Percentiles rank a stretch among this genome's conserved stretches.
These are phyloP conservation scores for Melanotaenia trifasciata DNA, from an alignment of 2,797 vertebrate genomes.

Conservation along the genomic window DNA sequence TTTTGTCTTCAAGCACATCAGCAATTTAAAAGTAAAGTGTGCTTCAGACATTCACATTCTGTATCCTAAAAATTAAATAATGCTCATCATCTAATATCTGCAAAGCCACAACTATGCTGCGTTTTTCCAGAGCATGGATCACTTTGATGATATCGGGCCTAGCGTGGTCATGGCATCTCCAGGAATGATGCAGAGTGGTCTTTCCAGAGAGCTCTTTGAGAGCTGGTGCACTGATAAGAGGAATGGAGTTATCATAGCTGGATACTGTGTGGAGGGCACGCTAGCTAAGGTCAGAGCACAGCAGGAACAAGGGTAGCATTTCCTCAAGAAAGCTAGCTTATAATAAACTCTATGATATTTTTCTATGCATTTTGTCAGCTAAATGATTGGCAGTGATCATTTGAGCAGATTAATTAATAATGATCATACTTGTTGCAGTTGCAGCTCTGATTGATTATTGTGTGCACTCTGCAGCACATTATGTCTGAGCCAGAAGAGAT, in stretches of 20 bases:
- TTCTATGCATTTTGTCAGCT: background rate
- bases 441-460: background rate
- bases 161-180: slow-evolving; percentile 98
- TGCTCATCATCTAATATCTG: background rate
- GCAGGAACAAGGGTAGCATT: too few species aligned
- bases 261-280: slow-evolving; percentile 96
- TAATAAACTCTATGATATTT: too few species aligned
- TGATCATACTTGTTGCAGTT: background rate
- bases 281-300: slow-evolving; percentile 90
- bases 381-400: background rate
- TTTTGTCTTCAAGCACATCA: slow-evolving; percentile 99
- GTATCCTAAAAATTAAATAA: background rate
- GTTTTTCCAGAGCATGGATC: slow-evolving; percentile 93
- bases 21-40: slow-evolving; percentile 92
- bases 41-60: too few species aligned
- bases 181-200: slow-evolving; percentile 98
- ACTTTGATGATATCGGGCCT: slow-evolving; percentile 97
- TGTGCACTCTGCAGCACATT: slow-evolving; percentile 87
- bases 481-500: slow-evolving; percentile 99
- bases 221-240: slow-evolving; percentile 99
- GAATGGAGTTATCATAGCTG: slow-evolving; percentile 96
- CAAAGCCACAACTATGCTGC: background rate
- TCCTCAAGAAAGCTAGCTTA: too few species aligned
- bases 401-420: background rate
- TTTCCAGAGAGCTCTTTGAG: slow-evolving; percentile 95